Evolutionary conservation across 2,113 vertebrate genomes (phyloP), one percentile per base, ranked within the genome.

Genomic region (Psephotus haematonotus): DNA sequence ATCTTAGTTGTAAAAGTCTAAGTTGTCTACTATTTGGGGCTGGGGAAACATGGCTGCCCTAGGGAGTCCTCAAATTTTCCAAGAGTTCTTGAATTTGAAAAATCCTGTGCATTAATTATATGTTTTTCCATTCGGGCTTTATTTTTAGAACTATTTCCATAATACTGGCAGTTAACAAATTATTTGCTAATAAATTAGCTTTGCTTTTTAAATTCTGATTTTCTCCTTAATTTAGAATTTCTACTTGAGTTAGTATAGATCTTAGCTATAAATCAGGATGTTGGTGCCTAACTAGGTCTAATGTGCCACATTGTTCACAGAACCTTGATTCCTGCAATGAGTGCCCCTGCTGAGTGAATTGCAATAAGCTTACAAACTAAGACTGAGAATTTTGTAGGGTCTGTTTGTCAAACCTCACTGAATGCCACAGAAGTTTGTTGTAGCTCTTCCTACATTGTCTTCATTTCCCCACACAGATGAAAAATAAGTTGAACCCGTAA

Each of bases 151-250:
- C 62, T 79, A 79, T 90, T 95, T 96, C 90, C 69, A 84, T 92
- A 93, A 81, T 90, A 90, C 47, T 94, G 52, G 33, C 14, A 2
- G 93, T 93, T 95, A 92, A 86, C 13, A 95, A 94, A 96, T 69
- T 5, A 90, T 88, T 93, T 93, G 55, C 82, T 86, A 88, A 94
- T 92, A 91, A 95, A 96, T 95, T 94, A 96, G 29, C 69, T 53
- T 90, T 88, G 90, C 57, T 83, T 92, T 90, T 94, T 97, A 94
- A 96, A 94, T 97, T 95, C 92, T 9, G 0, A 95, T 95, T 95
- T 96, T 93, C 69, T 91, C 74, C 83, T 82, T 92, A 94, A 93
- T 94, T 95, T 95, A 96, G 76, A 95, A 96, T 95, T 96, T 93
- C 76, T 92, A 44, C 80, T 86, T 95, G 95, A 93, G 95, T 96